A percentile compares a stretch with the other conserved stretches of the same genome.
These are phyloP conservation scores for Stenodema calcarata DNA, from an alignment of 2,888 invertebrate species.

Conservation along the genomic window DNA sequence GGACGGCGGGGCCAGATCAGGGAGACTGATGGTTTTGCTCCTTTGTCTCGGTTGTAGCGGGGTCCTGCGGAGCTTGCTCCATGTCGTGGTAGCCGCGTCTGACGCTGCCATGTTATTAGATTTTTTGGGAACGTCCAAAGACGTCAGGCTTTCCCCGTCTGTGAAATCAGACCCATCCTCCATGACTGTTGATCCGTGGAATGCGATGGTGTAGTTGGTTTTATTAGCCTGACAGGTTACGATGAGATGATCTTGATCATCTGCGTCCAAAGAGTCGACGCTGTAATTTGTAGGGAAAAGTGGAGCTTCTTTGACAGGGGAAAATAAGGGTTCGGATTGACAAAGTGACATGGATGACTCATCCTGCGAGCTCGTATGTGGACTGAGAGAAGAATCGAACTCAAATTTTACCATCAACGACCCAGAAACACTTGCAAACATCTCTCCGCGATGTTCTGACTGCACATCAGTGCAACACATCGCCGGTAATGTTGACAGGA, in stretches of 20 bases:
- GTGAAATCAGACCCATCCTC: conserved; percentile 51
- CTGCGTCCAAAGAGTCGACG: conserved; percentile 90
- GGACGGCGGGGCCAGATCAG: conserved; percentile 53
- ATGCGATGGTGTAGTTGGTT: conserved; percentile 94
- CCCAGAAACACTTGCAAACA: conserved; percentile 81
- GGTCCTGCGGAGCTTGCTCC: conserved; percentile 74
- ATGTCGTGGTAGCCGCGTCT: conserved; percentile 86
- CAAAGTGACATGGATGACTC: conserved; percentile 88
- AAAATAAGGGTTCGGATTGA: conserved; percentile 89
- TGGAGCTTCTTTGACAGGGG: conserved; percentile 83
- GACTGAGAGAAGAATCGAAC: conserved; percentile 77
- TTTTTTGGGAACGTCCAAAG: conserved; percentile 41
- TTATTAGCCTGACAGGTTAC: conserved; percentile 87
- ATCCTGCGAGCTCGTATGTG: conserved; percentile 78
- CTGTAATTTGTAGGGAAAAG: conserved; percentile 77
- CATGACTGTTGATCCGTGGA: conserved; percentile 75
- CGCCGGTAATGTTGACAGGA: conserved; percentile 79
- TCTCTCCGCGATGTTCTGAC: conserved; percentile 78
- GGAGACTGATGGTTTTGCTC: conserved; percentile 58
- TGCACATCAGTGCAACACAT: conserved; percentile 66
- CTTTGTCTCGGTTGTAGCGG: conserved; percentile 30
- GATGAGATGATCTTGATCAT: conserved; percentile 73
- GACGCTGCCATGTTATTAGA: conserved; percentile 76
- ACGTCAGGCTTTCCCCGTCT: conserved; percentile 50
- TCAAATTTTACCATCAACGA: conserved; percentile 82